Base-by-base conservation (phyloP, 2,888 invertebrate species). In the Laothoe populi region DNA sequence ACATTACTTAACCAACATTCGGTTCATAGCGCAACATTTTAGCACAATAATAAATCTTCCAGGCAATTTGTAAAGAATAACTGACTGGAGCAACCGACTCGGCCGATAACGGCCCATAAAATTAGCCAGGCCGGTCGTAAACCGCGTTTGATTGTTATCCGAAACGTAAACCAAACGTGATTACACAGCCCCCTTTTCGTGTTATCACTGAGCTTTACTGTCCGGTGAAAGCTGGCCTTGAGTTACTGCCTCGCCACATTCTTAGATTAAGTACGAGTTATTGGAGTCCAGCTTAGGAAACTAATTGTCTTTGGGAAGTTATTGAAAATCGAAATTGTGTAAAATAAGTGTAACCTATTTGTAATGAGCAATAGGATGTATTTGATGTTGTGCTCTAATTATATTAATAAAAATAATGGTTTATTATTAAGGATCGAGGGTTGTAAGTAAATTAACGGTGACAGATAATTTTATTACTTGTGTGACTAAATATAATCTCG, bases 141-240 rank as follows among this genome's bases (percentile, higher is more conserved):
- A 70, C 64, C 45, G 38, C 45, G 38, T 68, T 62, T 67, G 71
- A 73, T 71, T 68, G 71, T 66, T 62, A 69, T 68, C 61, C 64
- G 67, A 68, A 65, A 66, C 71, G 69, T 68, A 69, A 70, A 68
- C 48, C 60, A 66, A 68, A 70, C 68, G 68, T 48, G 60, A 58
- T 48, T 60, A 66, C 65, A 60, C 53, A 49, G 49, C 60, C 31
- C 63, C 58, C 63, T 57, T 63, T 63, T 62, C 63, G 66, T 69
- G 69, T 70, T 72, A 70, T 72, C 71, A 64, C 66, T 26, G 42
- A 23, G 63, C 63, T 66, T 70, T 69, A 68, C 60, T 63, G 64
- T 44, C 40, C 64, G 63, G 60, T 57, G 66, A 66, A 64, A 70
- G 57, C 57, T 57, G 26, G 16, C 19, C 49, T 59, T 35, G 38